Evolutionary conservation across 2,113 vertebrate species (phyloP).

Genomic region (Pomatostomus ruficeps): DNA sequence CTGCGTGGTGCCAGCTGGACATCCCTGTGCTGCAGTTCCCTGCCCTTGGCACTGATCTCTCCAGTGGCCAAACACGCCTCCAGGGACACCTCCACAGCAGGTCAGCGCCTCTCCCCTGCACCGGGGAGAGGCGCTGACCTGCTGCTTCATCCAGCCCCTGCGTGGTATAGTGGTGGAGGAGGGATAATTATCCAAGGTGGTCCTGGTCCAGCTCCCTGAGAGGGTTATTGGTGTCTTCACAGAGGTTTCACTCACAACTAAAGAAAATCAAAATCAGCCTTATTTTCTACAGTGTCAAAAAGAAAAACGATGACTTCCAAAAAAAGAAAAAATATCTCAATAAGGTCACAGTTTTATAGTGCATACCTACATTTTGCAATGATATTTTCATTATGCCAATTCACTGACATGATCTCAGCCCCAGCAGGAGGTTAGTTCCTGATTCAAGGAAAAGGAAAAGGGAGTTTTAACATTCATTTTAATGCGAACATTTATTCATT

Average conservation of each 20-base stretch:
- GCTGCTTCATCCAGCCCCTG: background rate
- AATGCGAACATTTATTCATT: background rate
- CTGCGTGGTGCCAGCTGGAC: background rate
- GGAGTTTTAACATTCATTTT: constrained; percentile 7
- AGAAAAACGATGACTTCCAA: background rate
- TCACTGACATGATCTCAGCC: background rate
- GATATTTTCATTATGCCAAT: background rate
- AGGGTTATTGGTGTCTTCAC: background rate
- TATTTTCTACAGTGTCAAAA: background rate
- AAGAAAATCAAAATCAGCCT: background rate
- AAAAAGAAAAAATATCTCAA: background rate
- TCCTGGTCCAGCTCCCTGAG: background rate
- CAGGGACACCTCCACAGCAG: background rate
- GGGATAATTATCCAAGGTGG: background rate
- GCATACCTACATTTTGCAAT: background rate
- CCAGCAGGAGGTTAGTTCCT: background rate
- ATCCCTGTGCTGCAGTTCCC: background rate
- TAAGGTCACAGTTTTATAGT: background rate
- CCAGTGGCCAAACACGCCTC: background rate
- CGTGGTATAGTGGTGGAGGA: accelerated
- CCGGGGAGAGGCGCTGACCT: background rate
- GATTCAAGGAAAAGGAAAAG: background rate
- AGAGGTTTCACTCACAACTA: background rate
- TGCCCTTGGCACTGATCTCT: background rate
- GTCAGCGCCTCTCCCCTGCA: background rate